phyloP scores from a whole-genome alignment of 2,888 invertebrate species.

The Phyllotreta cruciferae region DNA sequence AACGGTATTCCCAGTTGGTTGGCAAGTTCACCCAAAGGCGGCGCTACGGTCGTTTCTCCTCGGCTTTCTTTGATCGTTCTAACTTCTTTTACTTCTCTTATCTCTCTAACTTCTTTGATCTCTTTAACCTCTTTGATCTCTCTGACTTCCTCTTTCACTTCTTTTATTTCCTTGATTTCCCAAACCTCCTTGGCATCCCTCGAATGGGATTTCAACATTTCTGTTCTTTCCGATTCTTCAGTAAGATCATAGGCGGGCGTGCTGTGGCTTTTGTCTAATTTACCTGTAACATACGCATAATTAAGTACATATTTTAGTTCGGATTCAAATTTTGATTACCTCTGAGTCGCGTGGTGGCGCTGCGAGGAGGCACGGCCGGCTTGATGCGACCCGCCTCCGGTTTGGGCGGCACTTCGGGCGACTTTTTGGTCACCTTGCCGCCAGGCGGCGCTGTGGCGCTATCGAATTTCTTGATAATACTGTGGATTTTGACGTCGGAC shows the following conservation, averaged over 20 bases:
- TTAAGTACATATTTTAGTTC: no score
- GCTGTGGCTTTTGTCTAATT: constrained; percentile 76
- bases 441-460: no score
- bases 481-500: constrained; percentile 57
- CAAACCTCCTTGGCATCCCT: constrained; percentile 12
- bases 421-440: constrained; percentile 45
- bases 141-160: constrained; percentile 7
- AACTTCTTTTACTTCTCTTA: constrained; percentile 17
- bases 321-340: no score
- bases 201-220: constrained; percentile 9
- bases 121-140: not conserved
- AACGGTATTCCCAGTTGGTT: constrained; percentile 53
- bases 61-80: constrained; percentile 19
- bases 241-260: constrained; percentile 78
- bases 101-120: constrained; percentile 1
- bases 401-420: constrained; percentile 55
- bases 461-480: constrained; percentile 58
- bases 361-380: constrained; percentile 55
- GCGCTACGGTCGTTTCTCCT: constrained; percentile 30
- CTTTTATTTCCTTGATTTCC: constrained; percentile 11
- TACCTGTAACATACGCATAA: no score
- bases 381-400: constrained; percentile 47
- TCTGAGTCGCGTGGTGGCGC: constrained; percentile 53
- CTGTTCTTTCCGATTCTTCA: constrained; percentile 34
- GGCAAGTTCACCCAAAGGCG: constrained; percentile 42